Base-by-base conservation (phyloP, 1,140 invertebrate genomes). In the Asbolus verrucosus region DNA sequence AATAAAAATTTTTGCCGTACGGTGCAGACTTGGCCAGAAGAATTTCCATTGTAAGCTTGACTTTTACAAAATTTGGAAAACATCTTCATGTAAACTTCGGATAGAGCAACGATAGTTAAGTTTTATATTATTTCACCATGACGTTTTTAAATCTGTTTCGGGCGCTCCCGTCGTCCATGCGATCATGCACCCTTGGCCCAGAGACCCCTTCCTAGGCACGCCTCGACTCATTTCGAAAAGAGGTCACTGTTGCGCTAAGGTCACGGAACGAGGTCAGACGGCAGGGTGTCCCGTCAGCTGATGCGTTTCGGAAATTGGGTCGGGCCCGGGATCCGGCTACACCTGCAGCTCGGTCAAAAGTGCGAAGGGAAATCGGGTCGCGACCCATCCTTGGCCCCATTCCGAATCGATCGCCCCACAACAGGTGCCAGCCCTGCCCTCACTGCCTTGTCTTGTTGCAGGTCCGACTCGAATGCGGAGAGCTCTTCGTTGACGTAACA, bases 101-200 rank as follows among this genome's bases (percentile, higher is more conserved):
- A n/a, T n/a, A n/a, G n/a, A n/a, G n/a, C n/a, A n/a, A n/a, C n/a
- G n/a, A n/a, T n/a, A n/a, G n/a, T n/a, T n/a, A n/a, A n/a, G n/a
- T n/a, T n/a, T n/a, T n/a, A n/a, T n/a, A n/a, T n/a, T n/a, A n/a
- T n/a, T n/a, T n/a, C n/a, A n/a, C n/a, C n/a, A n/a, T n/a, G n/a
- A n/a, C n/a, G n/a, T n/a, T n/a, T n/a, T n/a, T n/a, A n/a, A n/a
- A n/a, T n/a, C 27, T 8, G 33, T 36, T 5, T 36, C 33, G 5
- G 5, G 33, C 24, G 3, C 8, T 11, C 33, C 33, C 18, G 19
- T n/a, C 9, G 3, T 21, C 21, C 1, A n/a, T 54, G 46, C n/a
- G n/a, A n/a, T n/a, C n/a, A n/a, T n/a, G n/a, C n/a, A 54, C 46
- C 46, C 19, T 54, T 54, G 46, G 3, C 46, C 46, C 11, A 50